Evolutionary conservation across 2,113 vertebrate genomes (phyloP), one percentile per base, ranked within the genome.

Genomic region (Amphiprion ocellaris): DNA sequence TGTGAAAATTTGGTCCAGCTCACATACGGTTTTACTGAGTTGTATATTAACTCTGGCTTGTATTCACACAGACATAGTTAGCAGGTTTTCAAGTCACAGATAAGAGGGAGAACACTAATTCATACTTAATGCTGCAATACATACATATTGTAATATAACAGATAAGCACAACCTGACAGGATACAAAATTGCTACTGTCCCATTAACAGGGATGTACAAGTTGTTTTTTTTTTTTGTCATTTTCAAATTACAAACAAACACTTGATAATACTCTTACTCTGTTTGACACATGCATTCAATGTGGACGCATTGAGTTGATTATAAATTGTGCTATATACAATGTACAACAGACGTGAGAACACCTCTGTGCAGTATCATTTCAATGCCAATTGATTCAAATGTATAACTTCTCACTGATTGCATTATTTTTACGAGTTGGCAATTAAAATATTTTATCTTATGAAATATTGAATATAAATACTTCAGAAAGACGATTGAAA

Each of bases 11-110:
- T 15, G 7, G 66, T 74, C 50, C 44, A 60, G 74, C 69, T 73
- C 50, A 74, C 68, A 62, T 44, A 61, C 26, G 46, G 33, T 33
- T 23, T 47, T 58, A 16, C 47, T 66, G 11, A 47, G 37, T 65
- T 75, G 28, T 58, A 71, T 63, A 86, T 55, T 23, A 81, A 44
- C 47, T 75, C 39, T 2, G 39, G 52, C 28, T 60, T 23, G 37
- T 26, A 28, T 56, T 52, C 15, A 4, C 55, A 49, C 26, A 63
- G 67, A 49, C 21, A 16, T 47, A 72, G 55, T 50, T 30, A 41
- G 70, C 47, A 39, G 2, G 54, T 55, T 53, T 24, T 21, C 26
- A 46, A n/a, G 50, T 56, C 33, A 9, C 21, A 49, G 10, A 62
- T 64, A 24, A 74, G 17, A 10, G 60, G 60, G 64, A 16, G 49